Evolutionary conservation across 2,797 vertebrate species (phyloP).

Genomic region (Gambusia yucatana): DNA sequence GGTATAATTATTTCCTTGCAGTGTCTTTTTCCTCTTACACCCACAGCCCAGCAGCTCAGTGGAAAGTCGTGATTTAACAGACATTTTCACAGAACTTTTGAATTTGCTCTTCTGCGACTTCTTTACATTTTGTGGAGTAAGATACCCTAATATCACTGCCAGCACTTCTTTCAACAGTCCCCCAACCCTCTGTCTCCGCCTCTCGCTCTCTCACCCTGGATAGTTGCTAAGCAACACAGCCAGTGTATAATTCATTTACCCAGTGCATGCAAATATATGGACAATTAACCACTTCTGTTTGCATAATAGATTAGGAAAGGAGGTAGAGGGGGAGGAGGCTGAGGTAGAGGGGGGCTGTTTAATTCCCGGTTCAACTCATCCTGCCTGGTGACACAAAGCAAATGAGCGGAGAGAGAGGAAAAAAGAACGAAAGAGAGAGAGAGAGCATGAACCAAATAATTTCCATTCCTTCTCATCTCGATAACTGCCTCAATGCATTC

Average conservation of each 20-base stretch:
- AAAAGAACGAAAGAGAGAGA: constrained; percentile 12
- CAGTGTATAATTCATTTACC: constrained; percentile 82
- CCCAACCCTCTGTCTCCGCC: not conserved
- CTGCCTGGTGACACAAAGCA: constrained; percentile 66
- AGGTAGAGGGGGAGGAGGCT: constrained; percentile 23
- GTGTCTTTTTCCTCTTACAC: not conserved
- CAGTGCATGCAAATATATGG: constrained; percentile 84
- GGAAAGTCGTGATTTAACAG: not conserved
- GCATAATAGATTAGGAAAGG: constrained; percentile 80
- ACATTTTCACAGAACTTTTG: constrained; percentile 14
- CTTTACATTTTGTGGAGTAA: constrained; percentile 43
- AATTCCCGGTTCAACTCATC: constrained; percentile 69
- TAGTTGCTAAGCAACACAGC: constrained; percentile 80
- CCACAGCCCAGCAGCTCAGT: not conserved
- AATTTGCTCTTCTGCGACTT: not conserved
- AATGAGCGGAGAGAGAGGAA: constrained; percentile 26
- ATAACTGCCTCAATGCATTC: constrained; percentile 68
- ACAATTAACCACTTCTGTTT: constrained; percentile 88
- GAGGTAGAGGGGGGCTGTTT: constrained; percentile 50
- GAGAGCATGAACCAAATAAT: constrained; percentile 39
- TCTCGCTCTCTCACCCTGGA: constrained; percentile 29
- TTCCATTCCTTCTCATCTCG: constrained; percentile 58
- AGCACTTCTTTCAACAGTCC: constrained; percentile 37
- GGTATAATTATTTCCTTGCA: not conserved
- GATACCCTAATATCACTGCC: constrained; percentile 49